phyloP scores from a whole-genome alignment of 2,113 vertebrate species.

The Tringa solitaria region DNA sequence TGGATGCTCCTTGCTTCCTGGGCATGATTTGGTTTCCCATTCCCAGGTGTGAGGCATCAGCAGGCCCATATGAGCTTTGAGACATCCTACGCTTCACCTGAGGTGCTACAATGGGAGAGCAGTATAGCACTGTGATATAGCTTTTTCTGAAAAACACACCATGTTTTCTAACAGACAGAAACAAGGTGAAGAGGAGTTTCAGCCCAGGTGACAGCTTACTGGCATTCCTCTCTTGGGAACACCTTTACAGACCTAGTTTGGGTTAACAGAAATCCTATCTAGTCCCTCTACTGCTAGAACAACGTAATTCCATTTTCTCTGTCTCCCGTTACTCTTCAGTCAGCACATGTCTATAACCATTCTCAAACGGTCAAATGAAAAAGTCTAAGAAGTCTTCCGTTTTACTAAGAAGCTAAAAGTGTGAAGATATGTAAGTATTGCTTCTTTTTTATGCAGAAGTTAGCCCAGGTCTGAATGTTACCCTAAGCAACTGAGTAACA shows the following conservation, averaged over 20 bases:
- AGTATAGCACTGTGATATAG: fast-evolving
- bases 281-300: not conserved
- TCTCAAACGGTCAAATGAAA: not conserved
- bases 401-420: not conserved
- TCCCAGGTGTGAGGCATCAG: not conserved
- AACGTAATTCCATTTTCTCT: not conserved
- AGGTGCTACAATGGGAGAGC: fast-evolving
- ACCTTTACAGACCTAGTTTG: not conserved
- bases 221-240: not conserved
- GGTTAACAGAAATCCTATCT: not conserved
- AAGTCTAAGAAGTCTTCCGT: not conserved
- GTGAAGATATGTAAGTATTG: not conserved
- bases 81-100: not conserved
- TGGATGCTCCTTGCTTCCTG: not conserved
- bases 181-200: not conserved
- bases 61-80: not conserved
- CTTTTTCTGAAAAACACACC: not conserved
- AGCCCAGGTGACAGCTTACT: not conserved
- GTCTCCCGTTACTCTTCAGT: not conserved
- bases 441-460: not conserved
- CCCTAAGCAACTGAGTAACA: not conserved
- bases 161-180: not conserved
- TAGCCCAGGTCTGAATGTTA: not conserved
- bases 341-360: not conserved
- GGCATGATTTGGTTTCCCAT: not conserved